Conservation (phyloP, 35 echinoderm and acorn worm genomes). For the Holothuria glaberrima region DNA sequence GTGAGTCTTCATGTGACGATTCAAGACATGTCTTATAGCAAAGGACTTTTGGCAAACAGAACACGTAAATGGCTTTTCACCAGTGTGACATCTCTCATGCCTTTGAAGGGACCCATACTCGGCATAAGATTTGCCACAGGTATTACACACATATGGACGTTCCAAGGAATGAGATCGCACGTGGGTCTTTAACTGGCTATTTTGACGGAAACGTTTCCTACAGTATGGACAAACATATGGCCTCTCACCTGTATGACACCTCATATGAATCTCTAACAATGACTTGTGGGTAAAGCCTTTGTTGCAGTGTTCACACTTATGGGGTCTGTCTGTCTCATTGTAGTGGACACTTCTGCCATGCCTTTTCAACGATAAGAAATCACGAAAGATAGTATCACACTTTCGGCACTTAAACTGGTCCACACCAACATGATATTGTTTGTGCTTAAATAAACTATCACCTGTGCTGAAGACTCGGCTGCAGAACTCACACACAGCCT, state of each 20-base stretch:
- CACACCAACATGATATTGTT: conserved; percentile 57
- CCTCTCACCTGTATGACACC: conserved; percentile 75
- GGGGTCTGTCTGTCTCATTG: conserved; percentile 32
- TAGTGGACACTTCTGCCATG: conserved; percentile 44
- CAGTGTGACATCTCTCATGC: conserved; percentile 33
- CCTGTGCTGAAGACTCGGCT: conserved; percentile 41
- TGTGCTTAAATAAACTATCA: conserved; percentile 56
- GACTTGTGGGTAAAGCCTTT: conserved; percentile 61
- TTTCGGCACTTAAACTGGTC: conserved; percentile 54
- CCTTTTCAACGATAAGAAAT: conserved; percentile 42
- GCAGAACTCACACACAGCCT: conserved; percentile 56
- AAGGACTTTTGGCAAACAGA: conserved; percentile 46
- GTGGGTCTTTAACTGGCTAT: conserved; percentile 64
- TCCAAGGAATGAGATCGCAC: conserved; percentile 62
- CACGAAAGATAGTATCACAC: conserved; percentile 59
- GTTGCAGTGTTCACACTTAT: conserved; percentile 62
- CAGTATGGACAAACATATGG: conserved; percentile 71
- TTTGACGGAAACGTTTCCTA: conserved; percentile 53
- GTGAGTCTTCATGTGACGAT: conserved; percentile 43
- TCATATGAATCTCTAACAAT: conserved; percentile 51
- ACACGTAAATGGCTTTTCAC: conserved; percentile 61
- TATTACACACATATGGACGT: conserved; percentile 61
- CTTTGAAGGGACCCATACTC: conserved; percentile 14
- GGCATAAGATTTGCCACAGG: conserved; percentile 57
- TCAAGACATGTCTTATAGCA: conserved; percentile 10